Evolutionary conservation across 2,888 invertebrate genomes (phyloP).

Genomic region (Macroteleia sp.): DNA sequence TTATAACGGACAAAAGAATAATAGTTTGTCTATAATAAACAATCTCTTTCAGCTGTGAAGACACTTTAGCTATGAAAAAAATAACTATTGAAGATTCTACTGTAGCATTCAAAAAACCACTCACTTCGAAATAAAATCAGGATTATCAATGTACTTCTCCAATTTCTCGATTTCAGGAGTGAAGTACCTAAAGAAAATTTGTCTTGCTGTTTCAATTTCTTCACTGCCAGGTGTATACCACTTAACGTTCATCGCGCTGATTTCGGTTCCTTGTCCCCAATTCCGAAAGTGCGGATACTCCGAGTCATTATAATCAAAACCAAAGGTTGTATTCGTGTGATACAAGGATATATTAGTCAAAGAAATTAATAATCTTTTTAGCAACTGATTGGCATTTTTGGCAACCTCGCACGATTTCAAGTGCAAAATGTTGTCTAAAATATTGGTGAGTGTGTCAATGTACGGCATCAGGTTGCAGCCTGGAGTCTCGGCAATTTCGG

Average conservation of each 20-base stretch:
- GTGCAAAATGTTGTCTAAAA: conserved; percentile 89
- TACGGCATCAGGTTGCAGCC: conserved; percentile 88
- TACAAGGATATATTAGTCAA: conserved; percentile 87
- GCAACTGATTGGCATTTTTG: conserved; percentile 85
- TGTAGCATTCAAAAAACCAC: too few relatives aligned
- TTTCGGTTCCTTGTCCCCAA: conserved; percentile 91
- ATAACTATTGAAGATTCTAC: too few relatives aligned
- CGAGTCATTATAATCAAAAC: conserved; percentile 87
- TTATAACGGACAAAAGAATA: conserved; percentile 88
- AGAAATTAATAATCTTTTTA: conserved; percentile 86
- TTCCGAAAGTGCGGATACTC: conserved; percentile 90
- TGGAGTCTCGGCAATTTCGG: conserved; percentile 88
- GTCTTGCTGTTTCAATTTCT: conserved; percentile 88
- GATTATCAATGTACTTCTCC: conserved; percentile 85
- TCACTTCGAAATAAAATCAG: conserved; percentile 85
- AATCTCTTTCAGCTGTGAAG: too few relatives aligned
- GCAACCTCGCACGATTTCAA: conserved; percentile 89
- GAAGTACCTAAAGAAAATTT: conserved; percentile 88
- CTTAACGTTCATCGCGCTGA: conserved; percentile 87
- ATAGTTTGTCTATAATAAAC: too few relatives aligned
- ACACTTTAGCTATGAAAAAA: too few relatives aligned
- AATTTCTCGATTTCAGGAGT: conserved; percentile 87
- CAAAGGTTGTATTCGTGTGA: conserved; percentile 84
- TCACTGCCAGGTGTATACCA: conserved; percentile 91
- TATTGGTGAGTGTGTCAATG: conserved; percentile 86